phyloP scores from a whole-genome alignment of 2,888 invertebrate species.

The Drosophila yooni region DNA sequence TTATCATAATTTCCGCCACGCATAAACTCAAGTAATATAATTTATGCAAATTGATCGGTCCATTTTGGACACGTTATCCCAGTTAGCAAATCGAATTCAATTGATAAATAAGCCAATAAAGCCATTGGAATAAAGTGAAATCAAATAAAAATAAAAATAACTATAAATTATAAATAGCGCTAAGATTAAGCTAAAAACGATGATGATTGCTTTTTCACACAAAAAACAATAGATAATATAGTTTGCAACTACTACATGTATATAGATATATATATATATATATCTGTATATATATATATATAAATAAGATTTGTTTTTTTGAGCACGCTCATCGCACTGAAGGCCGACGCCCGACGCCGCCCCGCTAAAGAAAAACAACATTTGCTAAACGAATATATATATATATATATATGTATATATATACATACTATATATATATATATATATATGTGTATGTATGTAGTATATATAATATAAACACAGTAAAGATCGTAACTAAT shows the following conservation, averaged over 20 bases:
- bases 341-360: slow-evolving; percentile 24
- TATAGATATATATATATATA: slow-evolving; percentile 2
- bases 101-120: slow-evolving; percentile 27
- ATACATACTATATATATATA: neutral
- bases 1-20: slow-evolving; percentile 2
- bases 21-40: slow-evolving; percentile 10
- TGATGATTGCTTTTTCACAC: slow-evolving; percentile 25
- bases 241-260: slow-evolving; percentile 37
- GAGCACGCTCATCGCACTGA: slow-evolving; percentile 73
- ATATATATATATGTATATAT: neutral
- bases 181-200: slow-evolving; percentile 63
- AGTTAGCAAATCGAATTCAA: slow-evolving; percentile 27
- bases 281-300: slow-evolving; percentile 32
- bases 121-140: slow-evolving; percentile 31
- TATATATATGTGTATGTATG: neutral
- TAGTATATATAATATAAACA: slow-evolving; percentile 18
- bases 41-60: slow-evolving; percentile 10
- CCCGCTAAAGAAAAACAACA: slow-evolving; percentile 11
- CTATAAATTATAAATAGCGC: slow-evolving; percentile 60
- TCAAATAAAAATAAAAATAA: slow-evolving; percentile 61
- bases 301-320: slow-evolving; percentile 46
- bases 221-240: slow-evolving; percentile 42
- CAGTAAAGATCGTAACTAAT: slow-evolving; percentile 44
- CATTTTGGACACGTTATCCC: slow-evolving; percentile 1
- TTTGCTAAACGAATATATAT: slow-evolving; percentile 29